These are phyloP conservation scores for Lamprotornis superbus DNA, from an alignment of 2,113 vertebrate species.

Conservation along the genomic window DNA sequence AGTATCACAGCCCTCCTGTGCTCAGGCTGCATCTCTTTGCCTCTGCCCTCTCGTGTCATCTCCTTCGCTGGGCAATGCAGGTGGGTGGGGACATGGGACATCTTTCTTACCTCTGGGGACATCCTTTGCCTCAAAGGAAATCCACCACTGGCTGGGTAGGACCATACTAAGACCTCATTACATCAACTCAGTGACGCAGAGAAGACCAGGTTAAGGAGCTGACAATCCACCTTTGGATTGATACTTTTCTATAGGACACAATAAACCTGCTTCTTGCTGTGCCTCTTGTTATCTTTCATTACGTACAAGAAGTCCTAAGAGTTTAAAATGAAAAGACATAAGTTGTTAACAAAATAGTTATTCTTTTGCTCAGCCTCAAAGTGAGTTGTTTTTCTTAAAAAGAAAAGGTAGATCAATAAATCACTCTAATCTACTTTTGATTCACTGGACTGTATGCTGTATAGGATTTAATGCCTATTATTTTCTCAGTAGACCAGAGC, in stretches of 20 bases:
- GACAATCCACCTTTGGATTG: fast-evolving
- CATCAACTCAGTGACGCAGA: not conserved
- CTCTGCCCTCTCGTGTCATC: not conserved
- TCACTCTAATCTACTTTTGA: not conserved
- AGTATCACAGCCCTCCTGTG: not conserved
- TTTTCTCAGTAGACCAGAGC: not conserved
- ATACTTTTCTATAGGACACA: not conserved
- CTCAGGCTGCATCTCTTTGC: not conserved
- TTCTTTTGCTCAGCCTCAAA: not conserved
- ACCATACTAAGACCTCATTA: not conserved
- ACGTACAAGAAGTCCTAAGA: not conserved
- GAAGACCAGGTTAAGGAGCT: not conserved
- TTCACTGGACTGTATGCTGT: not conserved
- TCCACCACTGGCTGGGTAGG: not conserved
- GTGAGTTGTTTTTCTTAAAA: not conserved
- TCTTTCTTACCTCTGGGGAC: not conserved
- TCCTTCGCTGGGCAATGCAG: not conserved
- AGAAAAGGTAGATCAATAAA: not conserved
- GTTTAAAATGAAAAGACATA: not conserved
- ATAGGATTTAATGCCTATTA: not conserved
- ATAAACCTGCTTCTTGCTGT: not conserved
- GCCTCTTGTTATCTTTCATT: not conserved
- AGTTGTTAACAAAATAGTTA: not conserved
- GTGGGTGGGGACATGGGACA: not conserved
- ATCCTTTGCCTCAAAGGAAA: not conserved